These are phyloP conservation scores for Achatina immaculata DNA, from an alignment of 1,140 invertebrate genomes.

Conservation along the genomic window DNA sequence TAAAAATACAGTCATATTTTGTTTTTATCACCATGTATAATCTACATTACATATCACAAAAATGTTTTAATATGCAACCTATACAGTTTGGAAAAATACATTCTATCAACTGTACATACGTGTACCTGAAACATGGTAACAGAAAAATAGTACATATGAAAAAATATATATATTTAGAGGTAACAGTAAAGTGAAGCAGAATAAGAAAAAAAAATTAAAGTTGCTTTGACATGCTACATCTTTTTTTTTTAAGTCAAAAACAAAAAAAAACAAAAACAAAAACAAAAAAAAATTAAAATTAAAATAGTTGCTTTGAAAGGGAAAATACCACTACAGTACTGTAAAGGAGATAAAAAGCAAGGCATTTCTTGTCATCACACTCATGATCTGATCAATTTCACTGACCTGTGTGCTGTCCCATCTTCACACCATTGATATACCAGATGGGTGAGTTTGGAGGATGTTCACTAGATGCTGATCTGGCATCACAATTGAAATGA, in stretches of 20 bases:
- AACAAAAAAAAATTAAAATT: not conserved
- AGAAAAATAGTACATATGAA: not conserved
- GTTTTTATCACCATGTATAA: too few species aligned
- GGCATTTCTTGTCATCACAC: too few species aligned
- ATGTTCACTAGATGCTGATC: conserved; percentile 12
- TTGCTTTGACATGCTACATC: too few species aligned
- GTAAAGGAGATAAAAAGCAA: not conserved
- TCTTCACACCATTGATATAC: conserved; percentile 34
- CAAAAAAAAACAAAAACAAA: not conserved
- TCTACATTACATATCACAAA: too few species aligned
- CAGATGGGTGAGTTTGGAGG: conserved; percentile 23
- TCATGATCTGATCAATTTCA: too few species aligned
- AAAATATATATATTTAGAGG: not conserved
- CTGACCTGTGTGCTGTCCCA: conserved; percentile 13
- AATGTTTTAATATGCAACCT: too few species aligned
- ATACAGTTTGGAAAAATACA: too few species aligned
- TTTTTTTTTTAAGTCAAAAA: too few species aligned
- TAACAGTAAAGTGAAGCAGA: not conserved
- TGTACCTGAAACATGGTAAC: not conserved
- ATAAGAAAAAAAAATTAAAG: not conserved
- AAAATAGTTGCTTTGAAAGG: not conserved
- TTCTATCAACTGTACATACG: not conserved
- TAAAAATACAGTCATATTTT: too few species aligned
- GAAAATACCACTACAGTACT: not conserved
- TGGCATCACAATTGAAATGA: conserved; percentile 17